Base-by-base conservation (phyloP, 1,140 invertebrate species). In the Bombus impatiens region DNA sequence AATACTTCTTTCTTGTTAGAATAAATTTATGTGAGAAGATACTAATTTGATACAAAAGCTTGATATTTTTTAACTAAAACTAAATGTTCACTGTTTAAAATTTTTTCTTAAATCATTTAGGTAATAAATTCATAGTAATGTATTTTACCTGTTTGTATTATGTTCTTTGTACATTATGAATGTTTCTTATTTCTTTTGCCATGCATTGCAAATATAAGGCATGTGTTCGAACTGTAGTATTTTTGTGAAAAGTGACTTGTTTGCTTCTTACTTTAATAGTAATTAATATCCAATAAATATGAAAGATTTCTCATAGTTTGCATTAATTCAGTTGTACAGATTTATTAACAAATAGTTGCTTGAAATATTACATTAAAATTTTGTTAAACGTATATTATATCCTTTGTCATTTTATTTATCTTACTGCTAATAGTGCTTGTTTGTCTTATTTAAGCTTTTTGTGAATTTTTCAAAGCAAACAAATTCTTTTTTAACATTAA, bases 1-100 rank as follows among this genome's bases (percentile, higher is more conserved):
- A 95, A 95, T 95, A 95, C 94, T 93, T 94, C 91, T 88, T 70
- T 70, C 67, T 67, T 78, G 18, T 40, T 82, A 5, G 62, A 76
- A 65, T 53, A n/a, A 28, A 25, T 75, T 75, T 40, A 74, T 37
- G 59, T 35, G 10, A 79, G 40, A 79, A 40, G 35, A 57, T 47
- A 59, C 47, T 59, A 57, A 72, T 37, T 62, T 53, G 1, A 67
- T 6, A 67, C 37, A 75, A 18, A 37, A 74, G 72, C 22, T 78
- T 25, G 28, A 37, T 44, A 42, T 65, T 15, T 15, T 67, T 22
- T 3, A 59, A 9, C 47, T 57, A 59, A 44, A 74, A 78, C 57
- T 53, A 44, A 5, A 65, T 67, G 2, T 44, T 70, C 32, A 1
- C 25, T 65, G 22, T 59, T 62, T 22, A 42, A 59, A 57, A 44